These are phyloP conservation scores for Idaea dimidiata DNA, from an alignment of 2,888 invertebrate species.

Conservation along the genomic window DNA sequence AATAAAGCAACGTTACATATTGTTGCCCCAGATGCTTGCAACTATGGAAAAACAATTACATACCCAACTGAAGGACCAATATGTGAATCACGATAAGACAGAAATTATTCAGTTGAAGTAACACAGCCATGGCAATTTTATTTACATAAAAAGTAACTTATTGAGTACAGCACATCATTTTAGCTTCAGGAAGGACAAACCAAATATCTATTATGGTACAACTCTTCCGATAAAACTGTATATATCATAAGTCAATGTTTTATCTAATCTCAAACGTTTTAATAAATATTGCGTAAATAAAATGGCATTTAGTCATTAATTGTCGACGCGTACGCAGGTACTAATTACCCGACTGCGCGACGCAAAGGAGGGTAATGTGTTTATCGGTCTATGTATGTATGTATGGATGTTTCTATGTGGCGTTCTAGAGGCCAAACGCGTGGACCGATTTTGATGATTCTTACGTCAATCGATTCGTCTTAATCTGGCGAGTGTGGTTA, in stretches of 20 bases:
- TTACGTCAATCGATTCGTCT: no score
- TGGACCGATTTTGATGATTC: no score
- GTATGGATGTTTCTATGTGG: no score
- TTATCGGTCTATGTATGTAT: no score
- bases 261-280: not conserved
- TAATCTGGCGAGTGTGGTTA: no score
- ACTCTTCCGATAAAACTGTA: not conserved
- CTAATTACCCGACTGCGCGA: no score
- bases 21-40: no score
- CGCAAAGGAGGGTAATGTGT: no score
- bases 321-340: constrained; percentile 7
- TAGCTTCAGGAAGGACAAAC: not conserved
- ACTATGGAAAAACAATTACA: not conserved
- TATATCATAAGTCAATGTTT: not conserved
- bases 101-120: not conserved
- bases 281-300: not conserved
- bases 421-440: no score
- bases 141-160: not conserved
- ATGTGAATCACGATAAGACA: not conserved
- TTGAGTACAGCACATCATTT: not conserved
- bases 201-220: not conserved
- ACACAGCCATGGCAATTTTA: not conserved
- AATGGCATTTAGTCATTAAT: not conserved
- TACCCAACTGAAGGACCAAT: not conserved
- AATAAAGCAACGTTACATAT: not conserved